phyloP scores from a whole-genome alignment of 2,888 invertebrate species.

The Orchesella flavescens region DNA sequence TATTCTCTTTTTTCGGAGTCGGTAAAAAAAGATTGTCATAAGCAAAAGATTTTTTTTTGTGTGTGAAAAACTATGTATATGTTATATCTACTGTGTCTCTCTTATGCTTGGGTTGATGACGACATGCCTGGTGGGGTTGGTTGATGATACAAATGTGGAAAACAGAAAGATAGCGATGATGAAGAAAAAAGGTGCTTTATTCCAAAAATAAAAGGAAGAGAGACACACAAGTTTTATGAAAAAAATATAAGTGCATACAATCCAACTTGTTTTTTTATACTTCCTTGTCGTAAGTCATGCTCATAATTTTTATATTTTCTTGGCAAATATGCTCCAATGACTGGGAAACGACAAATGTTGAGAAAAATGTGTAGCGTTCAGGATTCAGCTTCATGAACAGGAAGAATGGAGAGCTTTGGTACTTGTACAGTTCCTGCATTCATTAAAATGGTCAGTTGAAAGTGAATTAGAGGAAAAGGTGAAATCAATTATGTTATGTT shows the following conservation, averaged over 20 bases:
- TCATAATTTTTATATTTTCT: constrained; percentile 44
- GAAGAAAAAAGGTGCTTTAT: constrained; percentile 50
- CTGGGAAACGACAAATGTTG: constrained; percentile 35
- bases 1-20: constrained; percentile 23
- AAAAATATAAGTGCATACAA: too few relatives aligned
- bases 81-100: background rate
- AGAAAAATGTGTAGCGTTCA: background rate
- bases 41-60: constrained; percentile 27
- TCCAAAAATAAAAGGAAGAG: constrained; percentile 57
- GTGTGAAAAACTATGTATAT: constrained; percentile 9
- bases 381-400: background rate
- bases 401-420: too few relatives aligned
- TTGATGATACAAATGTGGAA: constrained; percentile 26
- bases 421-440: too few relatives aligned
- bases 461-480: background rate
- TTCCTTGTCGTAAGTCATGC: constrained; percentile 1
- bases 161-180: background rate
- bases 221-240: constrained; percentile 25
- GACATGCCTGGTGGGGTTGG: background rate
- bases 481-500: constrained; percentile 4
- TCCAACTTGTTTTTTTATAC: background rate
- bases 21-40: constrained; percentile 46
- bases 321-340: constrained; percentile 63
- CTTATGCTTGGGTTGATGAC: background rate
- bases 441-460: too few relatives aligned